phyloP scores from a whole-genome alignment of 2,113 vertebrate species.

The zebrafish (Danio rerio) region GRCz12tu NC_133194.1:27711501-27712000 shows the following conservation, averaged over 20 bases:
- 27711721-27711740: constrained; percentile 25
- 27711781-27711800: neutral
- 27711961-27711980: neutral
- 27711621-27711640: constrained; percentile 9
- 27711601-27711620: constrained; percentile 36
- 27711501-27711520: neutral
- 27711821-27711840: neutral
- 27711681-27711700: constrained; percentile 11
- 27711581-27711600: constrained; percentile 32
- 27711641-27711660: constrained; percentile 20
- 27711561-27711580: neutral
- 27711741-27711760: constrained; percentile 1
- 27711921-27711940: neutral
- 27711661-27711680: constrained; percentile 22
- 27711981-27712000: neutral
- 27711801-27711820: neutral
- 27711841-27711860: neutral
- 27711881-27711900: neutral
- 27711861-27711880: neutral
- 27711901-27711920: neutral
- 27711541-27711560: neutral
- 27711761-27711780: constrained; percentile 29
- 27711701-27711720: constrained; percentile 27
- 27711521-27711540: neutral
- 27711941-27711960: neutral